Evolutionary conservation across 1,140 invertebrate species (phyloP).

Genomic region (Heterodera schachtii): DNA sequence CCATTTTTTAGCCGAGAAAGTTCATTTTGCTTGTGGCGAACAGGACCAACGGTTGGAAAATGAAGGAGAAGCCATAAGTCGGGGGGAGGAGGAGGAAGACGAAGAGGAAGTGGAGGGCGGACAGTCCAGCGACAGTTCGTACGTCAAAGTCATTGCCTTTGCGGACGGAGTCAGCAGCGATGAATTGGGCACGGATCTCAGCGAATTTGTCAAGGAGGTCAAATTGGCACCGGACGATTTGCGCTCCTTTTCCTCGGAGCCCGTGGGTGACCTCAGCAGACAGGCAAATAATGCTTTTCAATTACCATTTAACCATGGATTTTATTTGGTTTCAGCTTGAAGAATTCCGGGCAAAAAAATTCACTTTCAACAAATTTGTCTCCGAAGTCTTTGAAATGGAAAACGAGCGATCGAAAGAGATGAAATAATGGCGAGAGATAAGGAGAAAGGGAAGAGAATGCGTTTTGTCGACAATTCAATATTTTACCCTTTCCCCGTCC

Average conservation of each 20-base stretch:
- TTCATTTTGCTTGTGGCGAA: background rate
- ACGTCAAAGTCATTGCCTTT: conserved; percentile 48
- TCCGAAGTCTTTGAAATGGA: conserved; percentile 25
- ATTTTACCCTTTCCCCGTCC: too few species aligned
- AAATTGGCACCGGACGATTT: conserved; percentile 35
- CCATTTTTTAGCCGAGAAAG: background rate
- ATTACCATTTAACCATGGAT: background rate
- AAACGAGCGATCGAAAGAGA: background rate
- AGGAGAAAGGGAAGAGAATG: too few species aligned
- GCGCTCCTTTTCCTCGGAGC: conserved; percentile 32
- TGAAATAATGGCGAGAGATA: background rate
- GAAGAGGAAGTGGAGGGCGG: conserved; percentile 30
- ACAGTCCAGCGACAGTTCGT: conserved; percentile 44
- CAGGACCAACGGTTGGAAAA: background rate
- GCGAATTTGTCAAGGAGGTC: conserved; percentile 50
- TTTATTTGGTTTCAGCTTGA: conserved; percentile 37
- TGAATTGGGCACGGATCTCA: conserved; percentile 42
- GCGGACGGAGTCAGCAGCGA: conserved; percentile 26
- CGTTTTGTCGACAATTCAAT: too few species aligned
- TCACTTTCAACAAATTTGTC: conserved; percentile 39
- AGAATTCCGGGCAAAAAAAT: conserved; percentile 40
- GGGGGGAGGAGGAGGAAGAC: background rate
- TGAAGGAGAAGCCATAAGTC: conserved; percentile 27
- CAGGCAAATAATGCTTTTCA: conserved; percentile 36
- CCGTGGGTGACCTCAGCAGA: conserved; percentile 16